Evolutionary conservation across 1,140 invertebrate genomes (phyloP).

Genomic region (Riptortus pedestris): DNA sequence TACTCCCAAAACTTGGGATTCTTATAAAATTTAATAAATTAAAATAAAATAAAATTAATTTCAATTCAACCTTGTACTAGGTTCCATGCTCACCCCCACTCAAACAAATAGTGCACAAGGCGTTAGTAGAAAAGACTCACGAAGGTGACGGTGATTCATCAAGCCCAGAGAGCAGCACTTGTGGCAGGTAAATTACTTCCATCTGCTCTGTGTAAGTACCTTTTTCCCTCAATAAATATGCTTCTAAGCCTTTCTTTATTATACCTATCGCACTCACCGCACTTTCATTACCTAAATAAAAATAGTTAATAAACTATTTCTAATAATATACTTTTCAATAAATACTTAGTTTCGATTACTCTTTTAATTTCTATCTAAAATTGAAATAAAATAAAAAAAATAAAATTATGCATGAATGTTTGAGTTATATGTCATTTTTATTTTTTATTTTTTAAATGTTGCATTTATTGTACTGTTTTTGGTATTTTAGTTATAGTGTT

Average conservation of each 20-base stretch:
- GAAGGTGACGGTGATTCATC: conserved; percentile 29
- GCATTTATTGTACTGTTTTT: conserved; percentile 15
- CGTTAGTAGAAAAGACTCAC: conserved; percentile 20
- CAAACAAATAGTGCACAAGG: conserved; percentile 39
- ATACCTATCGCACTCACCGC: background rate
- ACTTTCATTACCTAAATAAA: background rate
- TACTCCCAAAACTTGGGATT: no score
- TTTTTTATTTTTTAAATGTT: conserved; percentile 4
- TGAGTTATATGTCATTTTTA: background rate
- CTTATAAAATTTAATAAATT: no score
- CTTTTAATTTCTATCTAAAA: background rate
- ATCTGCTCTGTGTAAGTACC: background rate
- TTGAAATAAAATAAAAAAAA: background rate
- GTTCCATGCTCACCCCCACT: conserved; percentile 40
- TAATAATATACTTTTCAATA: background rate
- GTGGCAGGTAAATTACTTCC: conserved; percentile 41
- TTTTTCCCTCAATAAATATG: no score
- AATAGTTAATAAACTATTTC: background rate
- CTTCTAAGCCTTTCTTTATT: background rate
- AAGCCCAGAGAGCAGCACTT: conserved; percentile 42
- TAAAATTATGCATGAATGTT: background rate
- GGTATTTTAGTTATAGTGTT: conserved; percentile 32
- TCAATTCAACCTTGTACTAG: no score
- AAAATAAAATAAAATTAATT: no score
- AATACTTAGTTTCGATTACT: background rate